These are phyloP conservation scores for Tiliacea citrago DNA, from an alignment of 2,888 invertebrate species.

Conservation along the genomic window DNA sequence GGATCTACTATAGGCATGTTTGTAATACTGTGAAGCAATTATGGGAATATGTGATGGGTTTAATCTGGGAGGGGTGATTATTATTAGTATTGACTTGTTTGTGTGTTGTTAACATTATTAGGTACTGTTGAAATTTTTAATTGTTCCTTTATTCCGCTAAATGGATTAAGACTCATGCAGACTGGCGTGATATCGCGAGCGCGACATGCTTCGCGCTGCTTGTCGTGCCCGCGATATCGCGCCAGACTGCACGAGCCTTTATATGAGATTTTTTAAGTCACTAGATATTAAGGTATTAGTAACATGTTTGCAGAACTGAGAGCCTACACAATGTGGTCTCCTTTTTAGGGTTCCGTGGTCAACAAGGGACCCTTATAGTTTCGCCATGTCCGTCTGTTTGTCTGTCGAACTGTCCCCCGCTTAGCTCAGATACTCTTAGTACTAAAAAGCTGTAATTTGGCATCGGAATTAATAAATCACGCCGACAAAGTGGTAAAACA, in stretches of 20 bases:
- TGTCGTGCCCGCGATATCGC: too few relatives aligned
- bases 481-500: too few relatives aligned
- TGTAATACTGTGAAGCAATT: conserved; percentile 20
- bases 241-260: too few relatives aligned
- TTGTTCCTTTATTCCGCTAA: background rate
- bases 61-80: background rate
- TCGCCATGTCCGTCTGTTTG: too few relatives aligned
- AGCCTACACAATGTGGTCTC: background rate
- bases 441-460: too few relatives aligned
- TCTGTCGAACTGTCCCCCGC: too few relatives aligned
- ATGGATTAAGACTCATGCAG: background rate
- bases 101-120: background rate
- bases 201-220: too few relatives aligned
- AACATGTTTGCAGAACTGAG: background rate
- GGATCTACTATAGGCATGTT: conserved; percentile 21
- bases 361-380: too few relatives aligned
- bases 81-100: background rate
- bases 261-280: too few relatives aligned
- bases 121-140: background rate
- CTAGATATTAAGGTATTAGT: background rate
- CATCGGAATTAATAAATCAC: too few relatives aligned
- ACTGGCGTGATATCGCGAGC: too few relatives aligned
- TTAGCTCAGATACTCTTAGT: too few relatives aligned
- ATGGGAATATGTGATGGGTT: conserved; percentile 7
- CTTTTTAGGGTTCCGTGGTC: background rate